phyloP scores from a whole-genome alignment of 1,140 invertebrate species.

The Delia radicum region DNA sequence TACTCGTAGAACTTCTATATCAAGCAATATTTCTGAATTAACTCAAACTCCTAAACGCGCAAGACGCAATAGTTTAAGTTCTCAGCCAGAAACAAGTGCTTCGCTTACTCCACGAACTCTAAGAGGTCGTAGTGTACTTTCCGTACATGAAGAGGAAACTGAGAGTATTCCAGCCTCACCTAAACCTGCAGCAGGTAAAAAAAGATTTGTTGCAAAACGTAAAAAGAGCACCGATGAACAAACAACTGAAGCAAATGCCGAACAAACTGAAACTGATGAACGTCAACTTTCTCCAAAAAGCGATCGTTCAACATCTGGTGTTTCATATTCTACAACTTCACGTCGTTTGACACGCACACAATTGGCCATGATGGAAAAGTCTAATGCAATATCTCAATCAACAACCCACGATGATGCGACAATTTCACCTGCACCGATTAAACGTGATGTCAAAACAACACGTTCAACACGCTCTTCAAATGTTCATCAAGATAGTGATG shows the following conservation, averaged over 20 bases:
- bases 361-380: constrained; percentile 31
- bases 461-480: background rate
- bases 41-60: constrained; percentile 12
- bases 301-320: background rate
- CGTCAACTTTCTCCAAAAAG: constrained; percentile 11
- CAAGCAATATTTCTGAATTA: constrained; percentile 22
- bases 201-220: background rate
- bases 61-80: constrained; percentile 2
- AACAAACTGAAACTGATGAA: constrained; percentile 5
- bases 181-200: background rate
- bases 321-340: constrained; percentile 15
- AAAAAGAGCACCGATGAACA: background rate
- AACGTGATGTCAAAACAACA: background rate
- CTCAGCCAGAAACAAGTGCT: background rate
- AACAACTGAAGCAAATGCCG: background rate
- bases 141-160: background rate
- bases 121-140: background rate
- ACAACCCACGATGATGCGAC: background rate
- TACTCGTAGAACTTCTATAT: constrained; percentile 17
- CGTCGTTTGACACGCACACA: constrained; percentile 33
- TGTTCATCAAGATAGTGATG: constrained; percentile 20
- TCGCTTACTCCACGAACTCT: background rate
- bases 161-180: constrained; percentile 3
- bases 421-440: background rate
- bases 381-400: constrained; percentile 13